Evolutionary conservation across 2,113 vertebrate species (phyloP), one percentile per base, ranked within the genome.

Genomic region (Scortum barcoo): DNA sequence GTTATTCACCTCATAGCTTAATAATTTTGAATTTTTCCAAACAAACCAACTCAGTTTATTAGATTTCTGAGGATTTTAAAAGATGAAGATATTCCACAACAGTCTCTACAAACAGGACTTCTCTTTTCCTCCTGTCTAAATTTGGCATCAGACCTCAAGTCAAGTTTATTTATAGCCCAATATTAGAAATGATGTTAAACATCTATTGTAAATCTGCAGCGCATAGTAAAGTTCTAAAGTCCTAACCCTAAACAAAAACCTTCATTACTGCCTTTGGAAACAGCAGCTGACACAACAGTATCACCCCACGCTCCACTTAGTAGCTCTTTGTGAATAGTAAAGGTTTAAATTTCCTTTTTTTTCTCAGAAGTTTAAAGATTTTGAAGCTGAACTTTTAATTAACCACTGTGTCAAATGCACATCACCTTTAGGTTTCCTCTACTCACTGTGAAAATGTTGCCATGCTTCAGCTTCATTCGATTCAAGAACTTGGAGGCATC

Each of bases 401-500:
- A n/a, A n/a, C n/a, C n/a, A n/a, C n/a, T n/a, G n/a, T 24, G 28
- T 61, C 19, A 46, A 14, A 67, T 3, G 22, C n/a, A 3, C 17
- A 26, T 9, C 7, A 20, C 38, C 5, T 11, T 58, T 16, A 38
- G 0, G 5, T 4, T 58, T 78, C 2, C 20, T 22, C 17, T 58
- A 69, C 96, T 94, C 84, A 97, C 97, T 6, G 97, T 97, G 85
- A 97, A 98, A 81, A 97, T 95, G 80, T 97, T 90, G 0, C 97
- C 97, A 5, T 97, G 96, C 80, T 97, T 97, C 72, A 58, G 80
- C 86, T 95, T 97, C 97, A 98, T 97, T 83, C 94, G 92, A 2
- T 86, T 87, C 56, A 97, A 91, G 87, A 98, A 97, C 76, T 94
- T 93, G n/a, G 95, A 94, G 0, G 95, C 95, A 83, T 98, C 96